phyloP scores from a whole-genome alignment of 2,888 invertebrate genomes.

The Coelopa pilipes region DNA sequence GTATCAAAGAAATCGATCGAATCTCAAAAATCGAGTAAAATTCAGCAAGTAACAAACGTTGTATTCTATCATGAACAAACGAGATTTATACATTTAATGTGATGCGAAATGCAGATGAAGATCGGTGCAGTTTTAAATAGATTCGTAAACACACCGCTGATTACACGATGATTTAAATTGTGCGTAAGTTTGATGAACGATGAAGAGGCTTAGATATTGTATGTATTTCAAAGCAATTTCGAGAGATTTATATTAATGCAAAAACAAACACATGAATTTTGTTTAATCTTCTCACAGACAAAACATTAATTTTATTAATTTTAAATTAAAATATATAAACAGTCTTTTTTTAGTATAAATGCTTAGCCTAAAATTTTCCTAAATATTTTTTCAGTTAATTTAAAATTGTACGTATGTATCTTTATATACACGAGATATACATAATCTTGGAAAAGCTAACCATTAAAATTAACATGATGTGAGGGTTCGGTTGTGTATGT shows the following conservation, averaged over 20 bases:
- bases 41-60: conserved; percentile 12
- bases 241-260: conserved; percentile 33
- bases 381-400: conserved; percentile 11
- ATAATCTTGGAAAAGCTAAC: background rate
- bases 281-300: conserved; percentile 59
- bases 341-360: conserved; percentile 40
- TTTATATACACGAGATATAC: conserved; percentile 29
- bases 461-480: too few species aligned
- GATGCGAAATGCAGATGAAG: background rate
- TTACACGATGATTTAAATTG: too few species aligned
- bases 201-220: too few species aligned
- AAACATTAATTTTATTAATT: conserved; percentile 50
- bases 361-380: conserved; percentile 40
- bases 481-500: conserved; percentile 2
- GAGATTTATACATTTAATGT: conserved; percentile 4
- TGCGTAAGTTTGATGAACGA: too few species aligned
- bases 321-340: conserved; percentile 40
- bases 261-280: conserved; percentile 59
- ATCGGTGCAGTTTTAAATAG: conserved; percentile 1
- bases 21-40: background rate
- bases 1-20: background rate
- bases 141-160: too few species aligned
- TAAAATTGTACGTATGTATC: conserved; percentile 7
- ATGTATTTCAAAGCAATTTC: background rate
- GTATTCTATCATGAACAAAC: background rate